Evolutionary conservation across 2,113 vertebrate genomes (phyloP).

Genomic region (Vulpes ferrilata): DNA sequence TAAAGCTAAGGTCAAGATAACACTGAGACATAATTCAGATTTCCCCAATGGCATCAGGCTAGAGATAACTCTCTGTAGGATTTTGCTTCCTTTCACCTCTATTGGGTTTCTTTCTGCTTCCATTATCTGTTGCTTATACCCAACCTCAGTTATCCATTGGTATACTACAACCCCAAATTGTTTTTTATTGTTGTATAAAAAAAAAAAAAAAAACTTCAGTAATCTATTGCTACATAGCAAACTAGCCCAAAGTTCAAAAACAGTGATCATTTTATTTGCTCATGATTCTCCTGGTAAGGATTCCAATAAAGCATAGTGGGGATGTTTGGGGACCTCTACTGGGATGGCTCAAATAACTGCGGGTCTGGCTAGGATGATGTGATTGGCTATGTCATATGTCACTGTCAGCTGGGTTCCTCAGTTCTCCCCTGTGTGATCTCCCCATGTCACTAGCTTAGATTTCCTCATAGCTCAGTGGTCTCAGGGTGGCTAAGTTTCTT

Average conservation of each 20-base stretch:
- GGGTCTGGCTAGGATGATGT: background rate
- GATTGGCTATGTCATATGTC: background rate
- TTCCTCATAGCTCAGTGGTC: background rate
- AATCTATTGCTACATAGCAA: background rate
- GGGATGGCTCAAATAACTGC: background rate
- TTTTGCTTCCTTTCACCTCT: background rate
- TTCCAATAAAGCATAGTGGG: background rate
- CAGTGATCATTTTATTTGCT: background rate
- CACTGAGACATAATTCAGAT: background rate
- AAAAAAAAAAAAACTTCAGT: background rate
- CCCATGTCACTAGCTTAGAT: background rate
- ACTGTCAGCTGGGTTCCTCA: background rate
- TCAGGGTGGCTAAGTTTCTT: background rate
- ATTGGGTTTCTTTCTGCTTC: background rate
- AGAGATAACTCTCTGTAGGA: background rate
- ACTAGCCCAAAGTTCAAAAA: background rate
- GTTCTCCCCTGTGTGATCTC: background rate
- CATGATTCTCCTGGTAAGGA: background rate
- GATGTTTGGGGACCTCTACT: background rate
- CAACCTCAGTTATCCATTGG: background rate
- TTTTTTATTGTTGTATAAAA: background rate
- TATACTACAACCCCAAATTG: background rate
- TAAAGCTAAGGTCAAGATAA: background rate
- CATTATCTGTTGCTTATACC: background rate
- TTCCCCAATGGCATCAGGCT: background rate